Conservation (phyloP, 1,140 invertebrate species). For the Leptestheria dahalacensis region DNA sequence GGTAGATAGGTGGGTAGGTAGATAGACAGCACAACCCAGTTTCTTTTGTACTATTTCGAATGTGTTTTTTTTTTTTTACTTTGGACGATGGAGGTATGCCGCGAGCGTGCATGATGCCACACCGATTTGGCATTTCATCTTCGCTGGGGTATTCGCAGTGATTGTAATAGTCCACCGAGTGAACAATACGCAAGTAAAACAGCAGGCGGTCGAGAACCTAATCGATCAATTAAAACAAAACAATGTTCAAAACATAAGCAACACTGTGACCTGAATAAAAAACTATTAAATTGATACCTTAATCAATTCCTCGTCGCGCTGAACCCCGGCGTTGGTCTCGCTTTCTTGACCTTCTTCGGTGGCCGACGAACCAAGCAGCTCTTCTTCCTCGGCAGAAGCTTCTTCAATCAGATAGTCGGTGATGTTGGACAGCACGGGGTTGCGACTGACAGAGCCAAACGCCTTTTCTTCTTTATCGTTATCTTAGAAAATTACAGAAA, state of each 20-base stretch:
- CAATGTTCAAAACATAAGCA: conserved; percentile 11
- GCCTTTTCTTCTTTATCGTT: not conserved
- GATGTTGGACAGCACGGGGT: conserved; percentile 92
- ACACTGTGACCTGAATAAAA: not conserved
- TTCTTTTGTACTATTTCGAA: no score
- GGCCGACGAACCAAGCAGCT: conserved; percentile 56
- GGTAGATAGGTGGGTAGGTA: no score
- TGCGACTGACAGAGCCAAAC: conserved; percentile 32
- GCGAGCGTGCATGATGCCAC: conserved; percentile 93
- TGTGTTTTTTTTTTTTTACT: conserved; percentile 36
- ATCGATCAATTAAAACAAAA: no score
- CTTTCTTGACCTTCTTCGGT: conserved; percentile 33
- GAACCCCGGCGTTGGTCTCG: conserved; percentile 43
- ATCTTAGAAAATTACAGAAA: not conserved
- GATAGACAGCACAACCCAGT: no score
- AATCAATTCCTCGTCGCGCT: conserved; percentile 54
- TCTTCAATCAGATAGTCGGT: conserved; percentile 98
- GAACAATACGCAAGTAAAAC: conserved; percentile 87
- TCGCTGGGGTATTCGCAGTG: conserved; percentile 98
- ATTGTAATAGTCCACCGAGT: conserved; percentile 98
- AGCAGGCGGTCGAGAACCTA: conserved; percentile 69
- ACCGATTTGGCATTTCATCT: conserved; percentile 98
- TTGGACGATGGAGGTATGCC: conserved; percentile 66
- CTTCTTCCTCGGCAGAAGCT: conserved; percentile 94
- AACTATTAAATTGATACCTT: not conserved